Percentiles rank a stretch among this genome's conserved stretches.
phyloP scores from a whole-genome alignment of 2,888 invertebrate genomes.

The Spicauda simplicius region DNA sequence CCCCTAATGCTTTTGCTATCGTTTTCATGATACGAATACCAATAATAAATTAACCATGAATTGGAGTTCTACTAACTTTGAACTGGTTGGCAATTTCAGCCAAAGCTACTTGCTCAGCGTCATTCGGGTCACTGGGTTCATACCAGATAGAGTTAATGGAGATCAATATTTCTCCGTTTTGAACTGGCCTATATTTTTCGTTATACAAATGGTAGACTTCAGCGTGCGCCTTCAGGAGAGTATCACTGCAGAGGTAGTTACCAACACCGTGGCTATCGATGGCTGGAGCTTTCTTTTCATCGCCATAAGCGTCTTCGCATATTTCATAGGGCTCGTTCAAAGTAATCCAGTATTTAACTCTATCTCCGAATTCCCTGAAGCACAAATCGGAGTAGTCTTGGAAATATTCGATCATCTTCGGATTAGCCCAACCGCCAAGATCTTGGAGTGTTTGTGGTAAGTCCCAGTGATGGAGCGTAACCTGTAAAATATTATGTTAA shows the following conservation, averaged over 20 bases:
- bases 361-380: constrained; percentile 82
- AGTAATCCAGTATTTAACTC: constrained; percentile 88
- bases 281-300: constrained; percentile 80
- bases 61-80: constrained; percentile 57
- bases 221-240: constrained; percentile 87
- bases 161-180: constrained; percentile 84
- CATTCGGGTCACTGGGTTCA: constrained; percentile 72
- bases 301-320: constrained; percentile 83
- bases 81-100: constrained; percentile 82
- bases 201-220: constrained; percentile 87
- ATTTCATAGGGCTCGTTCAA: constrained; percentile 87
- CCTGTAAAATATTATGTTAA: constrained; percentile 55
- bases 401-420: constrained; percentile 81
- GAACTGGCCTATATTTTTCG: constrained; percentile 80
- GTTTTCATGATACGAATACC: too few relatives aligned
- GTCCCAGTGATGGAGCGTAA: constrained; percentile 89
- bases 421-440: constrained; percentile 83
- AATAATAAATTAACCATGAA: too few relatives aligned
- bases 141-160: constrained; percentile 84
- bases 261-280: constrained; percentile 83
- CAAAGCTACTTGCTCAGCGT: constrained; percentile 69
- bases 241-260: constrained; percentile 87
- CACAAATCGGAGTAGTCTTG: constrained; percentile 83
- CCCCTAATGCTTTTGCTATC: too few relatives aligned
- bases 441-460: constrained; percentile 85